Conservation (phyloP, 2,888 invertebrate species). For the Celastrina argiolus region DNA sequence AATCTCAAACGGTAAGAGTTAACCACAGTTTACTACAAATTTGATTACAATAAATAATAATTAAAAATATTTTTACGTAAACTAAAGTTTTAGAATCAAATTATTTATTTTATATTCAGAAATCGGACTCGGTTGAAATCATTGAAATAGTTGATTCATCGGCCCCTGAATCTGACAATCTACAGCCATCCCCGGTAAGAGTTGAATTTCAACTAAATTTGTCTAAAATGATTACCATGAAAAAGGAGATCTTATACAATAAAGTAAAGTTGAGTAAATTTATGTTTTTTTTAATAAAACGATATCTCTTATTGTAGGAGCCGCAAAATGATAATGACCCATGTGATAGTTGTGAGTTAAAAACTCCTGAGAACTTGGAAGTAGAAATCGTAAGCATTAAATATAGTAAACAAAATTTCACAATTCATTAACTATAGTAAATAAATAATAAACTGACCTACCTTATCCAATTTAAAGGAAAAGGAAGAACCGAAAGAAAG, state of each 20-base stretch:
- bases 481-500: background rate
- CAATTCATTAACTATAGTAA: background rate
- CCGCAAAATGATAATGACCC: background rate
- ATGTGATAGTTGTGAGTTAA: background rate
- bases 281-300: background rate
- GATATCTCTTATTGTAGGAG: background rate
- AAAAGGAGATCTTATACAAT: too few species aligned
- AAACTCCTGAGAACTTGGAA: background rate
- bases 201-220: background rate
- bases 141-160: background rate
- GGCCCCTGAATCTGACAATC: background rate
- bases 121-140: background rate
- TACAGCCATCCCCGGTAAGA: background rate
- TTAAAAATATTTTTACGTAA: background rate
- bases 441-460: background rate
- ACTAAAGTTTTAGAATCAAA: background rate
- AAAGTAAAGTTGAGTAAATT: too few species aligned
- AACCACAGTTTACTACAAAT: background rate
- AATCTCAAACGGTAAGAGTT: slow-evolving; percentile 1
- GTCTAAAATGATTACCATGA: too few species aligned
- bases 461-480: background rate
- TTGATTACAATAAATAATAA: background rate
- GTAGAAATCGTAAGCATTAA: background rate
- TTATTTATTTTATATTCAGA: background rate
- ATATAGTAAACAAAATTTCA: background rate